Base-by-base conservation (phyloP, 2,888 invertebrate species). In the Tiliacea citrago region DNA sequence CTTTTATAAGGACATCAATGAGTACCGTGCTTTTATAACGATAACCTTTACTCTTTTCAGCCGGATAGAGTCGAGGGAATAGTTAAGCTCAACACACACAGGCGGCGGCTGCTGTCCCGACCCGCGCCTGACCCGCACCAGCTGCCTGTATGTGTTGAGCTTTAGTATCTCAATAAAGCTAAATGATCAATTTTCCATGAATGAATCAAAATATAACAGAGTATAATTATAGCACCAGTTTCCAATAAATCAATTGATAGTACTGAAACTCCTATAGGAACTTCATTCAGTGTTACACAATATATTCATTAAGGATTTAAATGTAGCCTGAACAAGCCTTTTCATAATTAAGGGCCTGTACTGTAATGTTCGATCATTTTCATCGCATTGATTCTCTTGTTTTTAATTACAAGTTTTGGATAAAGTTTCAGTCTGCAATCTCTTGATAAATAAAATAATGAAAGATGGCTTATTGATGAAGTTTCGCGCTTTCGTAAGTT, bases 331-430 rank as follows among this genome's bases (percentile, higher is more conserved):
- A 65, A 76, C 73, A 76, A 82, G 62, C 73, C 76, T 74, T 75
- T 85, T 78, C 71, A 81, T 83, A 81, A 86, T 86, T 86, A 75
- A 83, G 71, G 73, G 76, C 63, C 62, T 77, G 76, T 77, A 57
- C 66, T 72, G 62, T 75, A 81, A 83, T 80, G 84, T 84, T 88
- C 85, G 79, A 89, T 89, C 79, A 89, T 89, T 88, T 88, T 84
- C 82, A 83, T 83, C 75, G 72, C 86, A 87, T 88, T 82, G 78
- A 88, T 85, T 87, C 83, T 70, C 81, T n/a, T n/a, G n/a, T 39
- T 39, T 82, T 83, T 88, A 84, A 87, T 88, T 86, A 84, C 81
- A 79, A 82, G 73, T 78, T 82, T 73, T 45, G 75, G 78, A 79
- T 83, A 71, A 68, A 63, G 29, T 63, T 58, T 35, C n/a, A 53